Evolutionary conservation across 2,113 vertebrate species (phyloP).

Genomic region (Megaceryle maxima): DNA sequence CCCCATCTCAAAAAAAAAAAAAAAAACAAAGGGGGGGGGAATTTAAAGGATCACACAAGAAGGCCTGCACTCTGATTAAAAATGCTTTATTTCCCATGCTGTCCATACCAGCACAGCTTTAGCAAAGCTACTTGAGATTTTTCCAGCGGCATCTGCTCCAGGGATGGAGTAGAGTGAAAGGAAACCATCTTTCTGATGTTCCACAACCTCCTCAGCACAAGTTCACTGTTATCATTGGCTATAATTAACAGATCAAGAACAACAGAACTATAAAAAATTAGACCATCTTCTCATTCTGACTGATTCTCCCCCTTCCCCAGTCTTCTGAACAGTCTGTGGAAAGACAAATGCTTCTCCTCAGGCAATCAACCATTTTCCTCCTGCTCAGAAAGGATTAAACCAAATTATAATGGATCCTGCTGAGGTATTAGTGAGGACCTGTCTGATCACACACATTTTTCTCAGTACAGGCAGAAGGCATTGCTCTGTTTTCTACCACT

Average conservation of each 20-base stretch:
- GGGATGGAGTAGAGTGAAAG: neutral
- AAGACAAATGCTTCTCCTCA: neutral
- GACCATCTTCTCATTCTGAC: neutral
- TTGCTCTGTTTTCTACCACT: neutral
- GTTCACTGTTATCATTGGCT: neutral
- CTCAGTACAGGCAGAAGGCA: neutral
- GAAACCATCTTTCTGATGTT: neutral
- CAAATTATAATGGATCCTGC: neutral
- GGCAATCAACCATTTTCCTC: neutral
- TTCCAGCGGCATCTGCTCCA: neutral
- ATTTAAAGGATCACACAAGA: neutral
- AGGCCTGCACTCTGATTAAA: neutral
- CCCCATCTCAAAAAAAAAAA: neutral
- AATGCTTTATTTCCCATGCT: neutral
- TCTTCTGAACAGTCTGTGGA: neutral
- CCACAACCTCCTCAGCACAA: neutral
- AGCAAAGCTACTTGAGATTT: neutral
- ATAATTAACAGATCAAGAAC: neutral
- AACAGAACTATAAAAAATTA: neutral
- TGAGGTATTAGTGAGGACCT: neutral
- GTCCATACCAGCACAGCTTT: neutral
- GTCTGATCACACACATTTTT: neutral
- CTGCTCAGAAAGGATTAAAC: conserved; percentile 13
- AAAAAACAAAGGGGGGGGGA: neutral
- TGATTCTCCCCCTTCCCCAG: neutral